phyloP scores from a whole-genome alignment of 2,113 vertebrate genomes.

The Glareola pratincola region DNA sequence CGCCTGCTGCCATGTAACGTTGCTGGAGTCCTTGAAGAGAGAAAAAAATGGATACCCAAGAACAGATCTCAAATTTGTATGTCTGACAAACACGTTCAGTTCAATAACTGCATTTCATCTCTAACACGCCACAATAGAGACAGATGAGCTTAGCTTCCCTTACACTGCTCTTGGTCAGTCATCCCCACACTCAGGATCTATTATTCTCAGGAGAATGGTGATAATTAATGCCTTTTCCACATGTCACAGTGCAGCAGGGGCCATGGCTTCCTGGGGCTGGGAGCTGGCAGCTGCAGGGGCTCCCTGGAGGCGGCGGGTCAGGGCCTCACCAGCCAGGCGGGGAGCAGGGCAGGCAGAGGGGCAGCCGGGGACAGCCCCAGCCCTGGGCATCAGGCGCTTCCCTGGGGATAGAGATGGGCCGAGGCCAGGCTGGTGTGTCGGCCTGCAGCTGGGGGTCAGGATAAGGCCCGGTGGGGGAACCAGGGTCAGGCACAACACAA shows the following conservation, averaged over 20 bases:
- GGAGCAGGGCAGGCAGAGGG: not conserved
- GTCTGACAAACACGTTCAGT: not conserved
- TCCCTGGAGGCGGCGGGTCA: rapidly evolving
- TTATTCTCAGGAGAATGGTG: not conserved
- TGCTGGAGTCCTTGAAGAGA: not conserved
- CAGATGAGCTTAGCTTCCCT: not conserved
- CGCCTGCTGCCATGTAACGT: not conserved
- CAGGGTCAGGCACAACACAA: not conserved
- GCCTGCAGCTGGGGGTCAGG: not conserved
- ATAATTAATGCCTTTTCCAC: not conserved
- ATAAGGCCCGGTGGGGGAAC: not conserved
- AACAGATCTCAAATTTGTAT: not conserved
- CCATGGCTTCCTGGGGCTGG: not conserved
- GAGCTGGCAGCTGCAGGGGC: not conserved
- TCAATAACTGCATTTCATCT: not conserved
- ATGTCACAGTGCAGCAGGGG: rapidly evolving
- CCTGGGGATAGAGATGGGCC: too few species aligned
- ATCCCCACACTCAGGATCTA: not conserved
- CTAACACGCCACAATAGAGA: not conserved
- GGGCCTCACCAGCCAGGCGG: too few species aligned
- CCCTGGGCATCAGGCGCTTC: not conserved
- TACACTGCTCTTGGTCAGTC: not conserved
- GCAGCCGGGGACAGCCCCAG: rapidly evolving
- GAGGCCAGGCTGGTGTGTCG: rapidly evolving
- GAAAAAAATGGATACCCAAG: not conserved